Evolutionary conservation across 2,888 invertebrate genomes (phyloP).

Genomic region (Dolichomitus sp.): DNA sequence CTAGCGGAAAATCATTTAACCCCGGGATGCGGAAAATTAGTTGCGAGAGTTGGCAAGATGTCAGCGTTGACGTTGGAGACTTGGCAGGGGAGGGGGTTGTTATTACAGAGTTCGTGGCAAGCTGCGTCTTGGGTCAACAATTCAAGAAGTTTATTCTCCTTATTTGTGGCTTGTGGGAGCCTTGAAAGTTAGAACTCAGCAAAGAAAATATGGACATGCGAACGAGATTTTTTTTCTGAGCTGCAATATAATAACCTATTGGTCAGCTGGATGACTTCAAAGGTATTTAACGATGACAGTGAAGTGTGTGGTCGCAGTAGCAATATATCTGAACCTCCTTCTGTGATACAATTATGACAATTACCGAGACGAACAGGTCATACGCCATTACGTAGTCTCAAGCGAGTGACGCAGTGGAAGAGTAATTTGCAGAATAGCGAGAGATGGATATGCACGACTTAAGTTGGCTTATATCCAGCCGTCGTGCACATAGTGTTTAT

Average conservation of each 20-base stretch:
- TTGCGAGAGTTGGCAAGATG: constrained; percentile 68
- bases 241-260: constrained; percentile 12
- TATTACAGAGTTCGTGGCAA: constrained; percentile 35
- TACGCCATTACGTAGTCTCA: constrained; percentile 35
- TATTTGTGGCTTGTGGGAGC: neutral
- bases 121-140: constrained; percentile 29
- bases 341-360: constrained; percentile 61
- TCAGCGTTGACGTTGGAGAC: constrained; percentile 67
- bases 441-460: constrained; percentile 56
- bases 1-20: constrained; percentile 67
- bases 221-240: constrained; percentile 29
- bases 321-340: constrained; percentile 28
- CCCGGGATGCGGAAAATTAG: constrained; percentile 74
- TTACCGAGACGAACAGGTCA: constrained; percentile 54
- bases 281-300: constrained; percentile 40
- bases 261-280: constrained; percentile 15
- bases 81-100: constrained; percentile 47
- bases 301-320: constrained; percentile 12
- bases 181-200: constrained; percentile 25
- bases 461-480: constrained; percentile 67
- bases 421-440: constrained; percentile 65
- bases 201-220: constrained; percentile 9
- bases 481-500: constrained; percentile 2
- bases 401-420: constrained; percentile 37
- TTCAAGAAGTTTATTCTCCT: constrained; percentile 55